phyloP scores from a whole-genome alignment of 2,113 vertebrate genomes.

The Corythornis vintsioides region DNA sequence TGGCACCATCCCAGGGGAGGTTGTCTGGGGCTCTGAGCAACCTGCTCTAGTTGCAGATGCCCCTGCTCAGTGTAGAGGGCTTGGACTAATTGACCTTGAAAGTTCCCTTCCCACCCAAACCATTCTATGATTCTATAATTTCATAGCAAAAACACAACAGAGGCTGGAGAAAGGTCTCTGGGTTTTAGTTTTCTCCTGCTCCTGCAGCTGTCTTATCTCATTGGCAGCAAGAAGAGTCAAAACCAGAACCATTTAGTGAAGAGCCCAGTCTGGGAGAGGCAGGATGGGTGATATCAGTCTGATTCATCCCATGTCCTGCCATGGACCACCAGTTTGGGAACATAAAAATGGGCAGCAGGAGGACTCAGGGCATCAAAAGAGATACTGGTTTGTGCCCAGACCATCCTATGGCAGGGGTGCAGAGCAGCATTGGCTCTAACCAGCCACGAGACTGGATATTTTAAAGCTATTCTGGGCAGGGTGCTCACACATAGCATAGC shows the following conservation, averaged over 20 bases:
- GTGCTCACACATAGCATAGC: neutral
- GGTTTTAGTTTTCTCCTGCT: neutral
- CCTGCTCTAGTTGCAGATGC: neutral
- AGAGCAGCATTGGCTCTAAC: neutral
- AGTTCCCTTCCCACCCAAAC: neutral
- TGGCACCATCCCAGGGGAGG: neutral
- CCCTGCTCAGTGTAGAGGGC: neutral
- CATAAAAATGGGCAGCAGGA: neutral
- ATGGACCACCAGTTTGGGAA: neutral
- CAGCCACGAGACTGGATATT: neutral
- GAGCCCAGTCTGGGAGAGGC: neutral
- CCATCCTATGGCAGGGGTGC: neutral
- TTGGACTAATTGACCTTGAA: neutral
- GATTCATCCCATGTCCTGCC: neutral
- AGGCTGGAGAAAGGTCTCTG: neutral
- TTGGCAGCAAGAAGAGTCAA: neutral
- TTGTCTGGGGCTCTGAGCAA: neutral
- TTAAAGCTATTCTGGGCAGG: neutral
- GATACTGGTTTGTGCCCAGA: neutral
- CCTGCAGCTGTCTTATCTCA: rapidly evolving
- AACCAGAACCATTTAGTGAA: neutral
- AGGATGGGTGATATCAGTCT: neutral
- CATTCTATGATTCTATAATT: neutral
- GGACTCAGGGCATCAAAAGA: neutral
- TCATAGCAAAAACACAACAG: neutral